phyloP scores from a whole-genome alignment of 2,888 invertebrate genomes.

The Anodontia alba region DNA sequence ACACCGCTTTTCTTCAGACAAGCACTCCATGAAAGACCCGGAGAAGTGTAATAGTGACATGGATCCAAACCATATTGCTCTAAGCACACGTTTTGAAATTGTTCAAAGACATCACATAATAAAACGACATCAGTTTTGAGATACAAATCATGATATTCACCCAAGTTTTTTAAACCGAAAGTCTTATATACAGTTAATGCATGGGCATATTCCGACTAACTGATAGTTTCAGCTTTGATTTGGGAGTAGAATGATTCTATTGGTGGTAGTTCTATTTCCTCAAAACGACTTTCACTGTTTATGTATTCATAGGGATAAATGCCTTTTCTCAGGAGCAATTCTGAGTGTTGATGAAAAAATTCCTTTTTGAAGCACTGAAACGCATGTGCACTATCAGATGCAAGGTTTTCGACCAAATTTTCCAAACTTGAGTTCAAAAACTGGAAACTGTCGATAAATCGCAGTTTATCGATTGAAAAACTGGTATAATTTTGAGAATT shows the following conservation, averaged over 20 bases:
- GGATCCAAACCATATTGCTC: conserved; percentile 42
- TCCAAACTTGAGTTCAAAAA: conserved; percentile 40
- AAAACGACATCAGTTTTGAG: conserved; percentile 38
- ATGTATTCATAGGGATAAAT: conserved; percentile 36
- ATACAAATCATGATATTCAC: conserved; percentile 46
- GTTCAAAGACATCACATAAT: conserved; percentile 40
- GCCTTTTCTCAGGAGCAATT: conserved; percentile 28
- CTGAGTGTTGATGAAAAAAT: too few relatives aligned
- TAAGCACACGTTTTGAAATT: conserved; percentile 33
- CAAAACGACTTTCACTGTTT: conserved; percentile 13
- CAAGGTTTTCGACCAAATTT: conserved; percentile 33
- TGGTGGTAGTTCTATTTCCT: conserved; percentile 23
- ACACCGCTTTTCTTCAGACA: conserved; percentile 39
- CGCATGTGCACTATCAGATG: conserved; percentile 34
- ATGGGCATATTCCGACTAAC: conserved; percentile 21
- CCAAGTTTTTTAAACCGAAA: conserved; percentile 22
- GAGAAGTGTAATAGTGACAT: conserved; percentile 46
- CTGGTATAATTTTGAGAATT: conserved; percentile 45
- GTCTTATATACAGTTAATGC: conserved; percentile 24
- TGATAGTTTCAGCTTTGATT: conserved; percentile 2
- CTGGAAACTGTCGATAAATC: conserved; percentile 57
- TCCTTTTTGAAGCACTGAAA: background rate
- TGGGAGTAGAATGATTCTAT: conserved; percentile 27
- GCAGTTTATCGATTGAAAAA: conserved; percentile 49
- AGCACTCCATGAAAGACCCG: conserved; percentile 39